A percentile compares a stretch with the other conserved stretches of the same genome.
These are phyloP conservation scores for Platalea minor DNA, from an alignment of 2,797 vertebrate genomes.

Conservation along the genomic window DNA sequence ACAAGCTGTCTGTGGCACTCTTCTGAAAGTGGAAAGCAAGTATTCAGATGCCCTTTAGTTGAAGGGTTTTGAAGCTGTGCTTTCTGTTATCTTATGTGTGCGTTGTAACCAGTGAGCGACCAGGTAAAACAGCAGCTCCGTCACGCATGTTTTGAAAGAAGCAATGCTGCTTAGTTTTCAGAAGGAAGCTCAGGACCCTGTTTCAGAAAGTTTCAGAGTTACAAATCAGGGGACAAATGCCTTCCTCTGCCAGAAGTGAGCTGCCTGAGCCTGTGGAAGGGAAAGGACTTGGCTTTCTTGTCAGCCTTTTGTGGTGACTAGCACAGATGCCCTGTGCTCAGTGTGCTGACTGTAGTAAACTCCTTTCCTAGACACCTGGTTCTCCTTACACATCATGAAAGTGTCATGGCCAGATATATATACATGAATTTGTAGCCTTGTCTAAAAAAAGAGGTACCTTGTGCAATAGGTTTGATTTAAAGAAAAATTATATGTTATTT, in stretches of 20 bases:
- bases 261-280: background rate
- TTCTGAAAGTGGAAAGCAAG: background rate
- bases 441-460: background rate
- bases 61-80: background rate
- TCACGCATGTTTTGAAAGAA: background rate
- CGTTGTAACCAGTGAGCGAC: accelerated
- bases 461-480: background rate
- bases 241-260: background rate
- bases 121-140: accelerated
- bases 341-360: background rate
- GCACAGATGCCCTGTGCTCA: background rate
- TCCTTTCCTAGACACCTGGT: background rate
- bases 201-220: background rate
- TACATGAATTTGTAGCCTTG: background rate
- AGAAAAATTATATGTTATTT: background rate
- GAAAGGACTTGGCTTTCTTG: background rate
- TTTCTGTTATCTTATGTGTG: background rate
- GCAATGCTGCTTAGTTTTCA: background rate
- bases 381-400: background rate
- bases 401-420: background rate
- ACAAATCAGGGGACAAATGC: background rate
- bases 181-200: background rate
- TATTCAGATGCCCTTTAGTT: background rate
- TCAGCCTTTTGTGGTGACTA: background rate
- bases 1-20: accelerated